Base-by-base conservation (phyloP, 2,113 vertebrate genomes). In the Otus sunia region DNA sequence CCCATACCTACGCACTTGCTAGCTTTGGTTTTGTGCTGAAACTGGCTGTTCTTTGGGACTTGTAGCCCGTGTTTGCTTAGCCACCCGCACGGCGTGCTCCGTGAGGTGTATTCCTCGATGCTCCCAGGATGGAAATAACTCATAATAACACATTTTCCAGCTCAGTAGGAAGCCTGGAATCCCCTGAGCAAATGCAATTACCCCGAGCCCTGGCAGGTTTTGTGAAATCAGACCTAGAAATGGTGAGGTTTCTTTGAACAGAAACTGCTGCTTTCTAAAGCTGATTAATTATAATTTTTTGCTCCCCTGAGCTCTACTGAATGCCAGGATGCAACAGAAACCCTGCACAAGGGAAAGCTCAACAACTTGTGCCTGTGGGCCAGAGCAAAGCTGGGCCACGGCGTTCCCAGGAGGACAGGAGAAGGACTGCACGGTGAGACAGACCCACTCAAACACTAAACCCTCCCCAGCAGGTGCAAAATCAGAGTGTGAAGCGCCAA, bases 51-150 rank as follows among this genome's bases (percentile, higher is more conserved):
- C 62, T 15, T 30, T 10, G 36, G n/a, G 32, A 36, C 19, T 12
- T 8, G 50, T 10, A 13, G 21, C 21, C 41, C 2, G 15, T 2
- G 36, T 25, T 26, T n/a, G 6, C n/a, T 29, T 2, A 25, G 58
- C 37, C 21, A 21, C 36, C 27, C 4, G 59, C 1, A 23, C 49
- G 5, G 27, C 1, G 17, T 10, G 55, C 30, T 63, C 41, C 32
- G 1, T 2, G 30, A 36, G 30, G 14, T 8, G 25, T 3, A 12
- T 13, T 27, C 83, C 78, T 27, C 1, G 2, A 7, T 2, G 8
- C 37, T 12, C 8, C 27, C 5, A 1, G 32, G 21, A 66, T 3
- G 39, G 72, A 26, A 66, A 49, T 53, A 22, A 55, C 41, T 59
- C 45, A 7, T 22, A 25, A 12, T 3, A 20, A 59, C 11, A 3